These are phyloP conservation scores for Dendrolimus kikuchii DNA, from an alignment of 1,140 invertebrate species.

Conservation along the genomic window DNA sequence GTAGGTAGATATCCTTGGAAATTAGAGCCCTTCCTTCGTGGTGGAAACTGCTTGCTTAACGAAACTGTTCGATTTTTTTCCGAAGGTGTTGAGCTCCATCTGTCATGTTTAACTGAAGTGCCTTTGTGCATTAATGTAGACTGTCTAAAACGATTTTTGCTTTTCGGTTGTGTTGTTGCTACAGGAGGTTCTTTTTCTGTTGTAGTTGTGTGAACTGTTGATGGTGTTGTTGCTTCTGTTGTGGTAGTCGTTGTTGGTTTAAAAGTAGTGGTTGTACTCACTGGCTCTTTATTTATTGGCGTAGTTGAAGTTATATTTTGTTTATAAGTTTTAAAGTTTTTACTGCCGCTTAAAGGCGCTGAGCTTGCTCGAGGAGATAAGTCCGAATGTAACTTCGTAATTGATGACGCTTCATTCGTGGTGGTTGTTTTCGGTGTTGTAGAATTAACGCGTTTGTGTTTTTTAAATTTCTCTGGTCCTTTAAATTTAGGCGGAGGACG, in stretches of 20 bases:
- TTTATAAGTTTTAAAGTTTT: constrained; percentile 20
- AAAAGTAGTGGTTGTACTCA: constrained; percentile 2
- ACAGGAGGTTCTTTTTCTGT: constrained; percentile 8
- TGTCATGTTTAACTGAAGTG: constrained; percentile 59
- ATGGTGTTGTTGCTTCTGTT: constrained; percentile 8
- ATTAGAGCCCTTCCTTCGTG: constrained; percentile 55
- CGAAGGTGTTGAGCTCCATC: constrained; percentile 30
- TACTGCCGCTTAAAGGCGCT: constrained; percentile 23
- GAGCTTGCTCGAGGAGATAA: constrained; percentile 44
- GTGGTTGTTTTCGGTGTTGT: constrained; percentile 33
- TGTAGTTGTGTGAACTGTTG: constrained; percentile 19
- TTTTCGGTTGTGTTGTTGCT: constrained; percentile 31
- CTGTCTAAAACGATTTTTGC: constrained; percentile 52
- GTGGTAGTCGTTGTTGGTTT: constrained; percentile 3
- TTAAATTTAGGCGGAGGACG: constrained; percentile 54
- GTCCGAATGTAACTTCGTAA: constrained; percentile 27
- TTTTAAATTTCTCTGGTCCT: constrained; percentile 54
- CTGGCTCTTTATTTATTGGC: constrained; percentile 1
- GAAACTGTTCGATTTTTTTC: constrained; percentile 33
- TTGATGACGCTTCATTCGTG: constrained; percentile 19
- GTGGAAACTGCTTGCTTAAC: constrained; percentile 16
- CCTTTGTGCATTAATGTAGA: constrained; percentile 56
- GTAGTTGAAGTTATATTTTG: constrained; percentile 11
- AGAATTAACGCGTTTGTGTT: constrained; percentile 50
- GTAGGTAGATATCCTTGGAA: constrained; percentile 50